Percentiles rank a stretch among this genome's conserved stretches.
phyloP scores from a whole-genome alignment of 2,888 invertebrate species.

The Dasypolia templi region DNA sequence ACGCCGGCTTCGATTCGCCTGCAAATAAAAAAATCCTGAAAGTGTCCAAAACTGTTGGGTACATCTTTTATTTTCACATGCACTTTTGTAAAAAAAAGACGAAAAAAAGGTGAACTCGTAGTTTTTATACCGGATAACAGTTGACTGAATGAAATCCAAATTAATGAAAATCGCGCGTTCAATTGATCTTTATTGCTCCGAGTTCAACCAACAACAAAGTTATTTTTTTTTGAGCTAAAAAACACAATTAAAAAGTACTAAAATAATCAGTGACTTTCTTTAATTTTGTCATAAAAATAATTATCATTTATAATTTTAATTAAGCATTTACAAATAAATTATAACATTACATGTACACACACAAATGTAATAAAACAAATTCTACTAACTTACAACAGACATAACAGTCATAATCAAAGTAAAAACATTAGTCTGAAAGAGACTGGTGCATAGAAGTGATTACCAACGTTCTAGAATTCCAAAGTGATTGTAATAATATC shows the following conservation, averaged over 20 bases:
- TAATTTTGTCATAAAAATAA: neutral
- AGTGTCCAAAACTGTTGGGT: slow-evolving; percentile 86
- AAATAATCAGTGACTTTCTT: slow-evolving; percentile 19
- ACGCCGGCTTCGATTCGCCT: slow-evolving; percentile 69
- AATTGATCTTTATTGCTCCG: neutral
- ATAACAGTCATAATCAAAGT: neutral
- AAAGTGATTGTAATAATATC: neutral
- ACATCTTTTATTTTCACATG: slow-evolving; percentile 59
- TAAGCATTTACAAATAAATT: slow-evolving; percentile 1
- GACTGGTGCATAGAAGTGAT: neutral
- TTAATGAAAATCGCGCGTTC: neutral
- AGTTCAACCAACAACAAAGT: neutral
- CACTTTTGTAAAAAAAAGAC: slow-evolving; percentile 42
- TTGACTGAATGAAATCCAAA: slow-evolving; percentile 14
- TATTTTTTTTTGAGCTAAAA: neutral
- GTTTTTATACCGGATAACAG: neutral
- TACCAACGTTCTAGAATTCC: neutral
- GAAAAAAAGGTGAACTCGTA: neutral
- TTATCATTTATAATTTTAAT: slow-evolving; percentile 17
- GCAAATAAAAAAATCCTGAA: slow-evolving; percentile 86
- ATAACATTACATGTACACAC: neutral
- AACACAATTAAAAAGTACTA: slow-evolving; percentile 1
- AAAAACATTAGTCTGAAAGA: neutral
- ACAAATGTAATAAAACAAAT: neutral
- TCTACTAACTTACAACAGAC: neutral